Evolutionary conservation across 2,888 invertebrate genomes (phyloP).

Genomic region (Oxystoma pomonae): DNA sequence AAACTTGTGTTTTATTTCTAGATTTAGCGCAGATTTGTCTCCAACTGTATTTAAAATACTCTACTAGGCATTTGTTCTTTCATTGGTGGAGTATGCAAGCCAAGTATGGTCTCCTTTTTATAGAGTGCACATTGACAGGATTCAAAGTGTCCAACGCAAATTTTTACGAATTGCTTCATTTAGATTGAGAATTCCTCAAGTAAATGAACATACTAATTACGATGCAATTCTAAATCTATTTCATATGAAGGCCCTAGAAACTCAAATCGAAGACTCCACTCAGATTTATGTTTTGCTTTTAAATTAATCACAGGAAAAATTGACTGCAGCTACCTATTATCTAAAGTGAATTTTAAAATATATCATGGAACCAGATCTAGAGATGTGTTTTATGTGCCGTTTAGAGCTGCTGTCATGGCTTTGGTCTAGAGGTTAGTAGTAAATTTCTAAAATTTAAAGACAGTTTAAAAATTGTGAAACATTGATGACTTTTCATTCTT

Average conservation of each 20-base stretch:
- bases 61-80: not conserved
- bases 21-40: slow-evolving; percentile 1
- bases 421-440: too few species aligned
- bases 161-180: slow-evolving; percentile 1
- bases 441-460: too few species aligned
- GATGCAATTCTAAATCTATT: not conserved
- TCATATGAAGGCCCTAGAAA: not conserved
- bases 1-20: slow-evolving; percentile 1
- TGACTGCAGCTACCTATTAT: slow-evolving; percentile 4
- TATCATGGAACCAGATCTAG: not conserved
- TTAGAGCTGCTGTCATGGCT: slow-evolving; percentile 2
- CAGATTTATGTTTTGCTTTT: not conserved
- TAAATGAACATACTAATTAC: slow-evolving; percentile 2
- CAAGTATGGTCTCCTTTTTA: slow-evolving; percentile 3
- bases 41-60: slow-evolving; percentile 1
- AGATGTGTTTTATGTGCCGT: not conserved
- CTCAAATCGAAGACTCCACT: not conserved
- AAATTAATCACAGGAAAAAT: slow-evolving; percentile 2
- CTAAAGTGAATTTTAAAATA: slow-evolving; percentile 1
- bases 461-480: too few species aligned
- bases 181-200: slow-evolving; percentile 2
- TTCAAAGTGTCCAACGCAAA: not conserved
- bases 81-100: slow-evolving; percentile 2
- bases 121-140: slow-evolving; percentile 3
- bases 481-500: too few species aligned